Percentiles rank a stretch among this genome's conserved stretches.
Conservation (phyloP, 2,797 vertebrate species). For the Orestias chungarensis region DNA sequence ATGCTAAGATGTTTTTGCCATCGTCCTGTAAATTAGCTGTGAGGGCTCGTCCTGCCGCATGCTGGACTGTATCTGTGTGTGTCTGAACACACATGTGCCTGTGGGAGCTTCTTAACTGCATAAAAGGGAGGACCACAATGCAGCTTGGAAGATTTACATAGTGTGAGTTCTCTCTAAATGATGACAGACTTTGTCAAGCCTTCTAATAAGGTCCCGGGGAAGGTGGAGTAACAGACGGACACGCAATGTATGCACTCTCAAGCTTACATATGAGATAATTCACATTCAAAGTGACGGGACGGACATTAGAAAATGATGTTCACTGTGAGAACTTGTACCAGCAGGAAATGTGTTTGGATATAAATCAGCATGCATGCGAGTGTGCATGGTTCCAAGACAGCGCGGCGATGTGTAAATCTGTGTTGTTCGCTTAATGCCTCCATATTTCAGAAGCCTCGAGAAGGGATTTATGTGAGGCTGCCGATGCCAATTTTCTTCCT, state of each 20-base stretch:
- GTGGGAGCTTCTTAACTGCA: constrained; percentile 80
- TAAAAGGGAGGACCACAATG: constrained; percentile 84
- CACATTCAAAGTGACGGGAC: constrained; percentile 24
- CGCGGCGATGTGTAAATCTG: constrained; percentile 77
- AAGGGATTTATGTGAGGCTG: constrained; percentile 80
- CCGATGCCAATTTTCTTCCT: constrained; percentile 83
- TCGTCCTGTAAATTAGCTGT: constrained; percentile 94
- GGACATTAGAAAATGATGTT: constrained; percentile 28
- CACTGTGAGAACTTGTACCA: constrained; percentile 38
- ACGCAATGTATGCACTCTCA: constrained; percentile 3
- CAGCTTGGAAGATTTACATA: constrained; percentile 90
- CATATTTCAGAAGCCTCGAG: constrained; percentile 82
- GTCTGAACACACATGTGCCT: constrained; percentile 6
- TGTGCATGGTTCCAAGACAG: constrained; percentile 50
- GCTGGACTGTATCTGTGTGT: constrained; percentile 24
- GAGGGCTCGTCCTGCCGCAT: constrained; percentile 73
- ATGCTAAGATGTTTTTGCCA: constrained; percentile 95
- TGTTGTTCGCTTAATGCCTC: constrained; percentile 75
- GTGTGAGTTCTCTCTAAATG: constrained; percentile 88
- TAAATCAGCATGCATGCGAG: constrained; percentile 44
- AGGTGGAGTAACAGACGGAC: constrained; percentile 46
- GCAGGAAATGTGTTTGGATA: constrained; percentile 47
- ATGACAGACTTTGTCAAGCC: constrained; percentile 93
- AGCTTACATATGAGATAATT: constrained; percentile 34
- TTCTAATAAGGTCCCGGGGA: constrained; percentile 89